Conservation (phyloP, 1,140 invertebrate genomes). For the Cyclina sinensis region DNA sequence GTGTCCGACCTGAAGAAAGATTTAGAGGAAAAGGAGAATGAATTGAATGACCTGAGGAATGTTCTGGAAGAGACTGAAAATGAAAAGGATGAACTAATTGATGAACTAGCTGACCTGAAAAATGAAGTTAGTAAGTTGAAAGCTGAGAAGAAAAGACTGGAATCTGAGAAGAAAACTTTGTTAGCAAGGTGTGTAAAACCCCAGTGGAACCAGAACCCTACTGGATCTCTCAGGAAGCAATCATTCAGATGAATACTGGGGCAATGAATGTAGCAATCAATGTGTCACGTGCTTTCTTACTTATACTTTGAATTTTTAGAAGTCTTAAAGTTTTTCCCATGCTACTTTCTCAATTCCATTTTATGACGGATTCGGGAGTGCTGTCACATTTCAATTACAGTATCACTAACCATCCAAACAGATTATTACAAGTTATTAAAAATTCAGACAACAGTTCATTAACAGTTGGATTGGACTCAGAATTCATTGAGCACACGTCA, state of each 20-base stretch:
- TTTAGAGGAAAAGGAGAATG: slow-evolving; percentile 53
- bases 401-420: too few species aligned
- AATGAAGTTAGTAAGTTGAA: slow-evolving; percentile 38
- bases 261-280: too few species aligned
- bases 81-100: slow-evolving; percentile 64
- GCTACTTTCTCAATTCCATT: too few species aligned
- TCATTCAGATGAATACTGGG: slow-evolving; percentile 10
- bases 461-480: too few species aligned
- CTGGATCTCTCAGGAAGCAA: slow-evolving; percentile 13
- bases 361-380: too few species aligned
- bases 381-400: too few species aligned
- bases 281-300: too few species aligned
- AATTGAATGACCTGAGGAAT: slow-evolving; percentile 43
- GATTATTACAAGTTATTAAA: too few species aligned
- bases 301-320: too few species aligned
- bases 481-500: too few species aligned
- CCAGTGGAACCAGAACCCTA: slow-evolving; percentile 42
- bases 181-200: slow-evolving; percentile 58
- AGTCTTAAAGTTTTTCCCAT: too few species aligned
- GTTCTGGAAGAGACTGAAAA: slow-evolving; percentile 58
- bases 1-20: slow-evolving; percentile 26
- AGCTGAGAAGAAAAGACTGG: slow-evolving; percentile 58
- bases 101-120: slow-evolving; percentile 56
- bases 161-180: slow-evolving; percentile 61
- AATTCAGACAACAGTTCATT: too few species aligned